phyloP scores from a whole-genome alignment of 2,113 vertebrate genomes.

The Toxotes chatareus region DNA sequence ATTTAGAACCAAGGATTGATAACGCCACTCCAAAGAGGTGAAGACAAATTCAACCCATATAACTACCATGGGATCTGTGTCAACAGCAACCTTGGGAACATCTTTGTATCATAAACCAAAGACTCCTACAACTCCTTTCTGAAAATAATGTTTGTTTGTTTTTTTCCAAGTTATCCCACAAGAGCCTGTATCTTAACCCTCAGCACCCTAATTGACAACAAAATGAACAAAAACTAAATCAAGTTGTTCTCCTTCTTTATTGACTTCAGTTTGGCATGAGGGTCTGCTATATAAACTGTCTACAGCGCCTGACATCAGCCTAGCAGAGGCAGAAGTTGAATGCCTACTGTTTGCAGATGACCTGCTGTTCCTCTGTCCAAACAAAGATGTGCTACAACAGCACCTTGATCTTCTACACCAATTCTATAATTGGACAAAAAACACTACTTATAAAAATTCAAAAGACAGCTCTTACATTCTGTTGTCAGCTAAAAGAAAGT shows the following conservation, averaged over 20 bases:
- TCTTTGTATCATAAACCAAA: neutral
- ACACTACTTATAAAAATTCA: neutral
- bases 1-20: too few relatives aligned
- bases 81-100: neutral
- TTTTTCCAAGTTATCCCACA: neutral
- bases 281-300: neutral
- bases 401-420: too few relatives aligned
- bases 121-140: neutral
- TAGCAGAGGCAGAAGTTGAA: neutral
- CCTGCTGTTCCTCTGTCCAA: too few relatives aligned
- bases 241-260: neutral
- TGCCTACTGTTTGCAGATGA: too few relatives aligned
- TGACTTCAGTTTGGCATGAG: neutral
- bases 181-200: neutral
- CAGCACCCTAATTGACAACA: neutral
- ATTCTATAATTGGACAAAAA: too few relatives aligned
- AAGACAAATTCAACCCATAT: too few relatives aligned
- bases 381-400: too few relatives aligned
- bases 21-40: too few relatives aligned
- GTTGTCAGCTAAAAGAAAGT: neutral
- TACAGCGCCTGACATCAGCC: neutral
- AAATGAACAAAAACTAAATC: neutral
- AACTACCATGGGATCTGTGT: neutral
- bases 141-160: neutral
- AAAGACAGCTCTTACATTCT: neutral